These are phyloP conservation scores for Gandaritis pyraliata DNA, from an alignment of 2,888 invertebrate species.

Conservation along the genomic window DNA sequence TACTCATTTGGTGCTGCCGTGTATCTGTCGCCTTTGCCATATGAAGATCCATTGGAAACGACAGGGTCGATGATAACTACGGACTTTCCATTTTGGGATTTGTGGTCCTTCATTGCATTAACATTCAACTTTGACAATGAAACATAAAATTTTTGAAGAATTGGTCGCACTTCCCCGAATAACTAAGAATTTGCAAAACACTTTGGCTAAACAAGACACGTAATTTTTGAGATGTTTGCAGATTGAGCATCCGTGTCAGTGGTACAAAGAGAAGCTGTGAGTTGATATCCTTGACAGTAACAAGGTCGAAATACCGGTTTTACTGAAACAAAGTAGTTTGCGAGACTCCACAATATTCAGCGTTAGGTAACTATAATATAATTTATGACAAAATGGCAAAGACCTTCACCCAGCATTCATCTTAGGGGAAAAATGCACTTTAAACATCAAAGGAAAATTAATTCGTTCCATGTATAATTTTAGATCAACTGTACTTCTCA, in stretches of 20 bases:
- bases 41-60: constrained; percentile 65
- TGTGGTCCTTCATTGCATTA: constrained; percentile 64
- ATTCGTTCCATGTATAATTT: constrained; percentile 8
- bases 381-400: no score
- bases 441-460: background rate
- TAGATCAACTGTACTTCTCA: constrained; percentile 15
- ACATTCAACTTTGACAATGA: constrained; percentile 35
- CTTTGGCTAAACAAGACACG: constrained; percentile 35
- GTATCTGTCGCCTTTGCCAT: constrained; percentile 76
- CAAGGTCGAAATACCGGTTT: constrained; percentile 65
- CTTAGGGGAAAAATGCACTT: background rate
- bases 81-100: constrained; percentile 63
- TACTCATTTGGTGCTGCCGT: constrained; percentile 80
- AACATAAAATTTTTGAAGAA: constrained; percentile 17
- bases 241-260: constrained; percentile 44
- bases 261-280: constrained; percentile 67
- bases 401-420: no score
- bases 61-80: constrained; percentile 46
- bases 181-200: constrained; percentile 20
- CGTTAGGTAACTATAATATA: constrained; percentile 4
- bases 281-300: constrained; percentile 76
- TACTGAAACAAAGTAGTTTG: constrained; percentile 23
- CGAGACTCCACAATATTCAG: constrained; percentile 9
- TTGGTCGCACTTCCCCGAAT: constrained; percentile 20
- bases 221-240: constrained; percentile 29